Base-by-base conservation (phyloP, 2,888 invertebrate genomes). In the Eupithecia centaureata region DNA sequence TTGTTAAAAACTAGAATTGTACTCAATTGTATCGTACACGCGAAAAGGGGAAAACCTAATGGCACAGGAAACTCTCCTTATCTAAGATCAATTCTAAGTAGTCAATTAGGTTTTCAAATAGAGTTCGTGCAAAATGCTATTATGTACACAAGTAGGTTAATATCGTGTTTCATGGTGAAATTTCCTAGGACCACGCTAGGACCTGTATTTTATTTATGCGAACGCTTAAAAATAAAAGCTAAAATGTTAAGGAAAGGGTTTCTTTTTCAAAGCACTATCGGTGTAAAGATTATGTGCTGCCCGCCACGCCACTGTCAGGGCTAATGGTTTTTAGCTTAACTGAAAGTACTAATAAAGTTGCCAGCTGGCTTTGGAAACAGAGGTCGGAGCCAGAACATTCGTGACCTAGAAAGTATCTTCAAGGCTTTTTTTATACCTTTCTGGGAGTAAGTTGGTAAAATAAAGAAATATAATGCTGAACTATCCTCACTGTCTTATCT, bases 261-360 rank as follows among this genome's bases (percentile, higher is more conserved):
- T n/a, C n/a, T n/a, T 62, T 68, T 56, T 57, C 35, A 32, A 25
- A 63, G 63, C 63, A 60, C 47, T 52, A 65, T 59, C 27, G 54
- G 30, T 32, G 61, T 30, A 61, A 63, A 70, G 52, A 69, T 67
- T 65, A 67, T 33, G 18, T 65, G 68, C 56, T 57, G 5, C 18
- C 30, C 30, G 18, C 32, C 27, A 27, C 64, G 35, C 58, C 58
- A 65, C 13, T 1, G 62, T 47, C 65, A 69, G 47, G 47, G 59
- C 54, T 68, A 68, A 68, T 65, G 62, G 65, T 33, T 68, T 65
- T 56, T 27, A 61, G 28, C 64, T 61, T 33, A 33, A 60, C 47
- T 35, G 42, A n/a, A 63, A 57, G 58, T 61, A 52, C 57, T 25
- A 27, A 58, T 47, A 63, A 67, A 52, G 58, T 66, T 61, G 57